Evolutionary conservation across 2,888 invertebrate species (phyloP).

Genomic region (Microctonus aethiopoides): DNA sequence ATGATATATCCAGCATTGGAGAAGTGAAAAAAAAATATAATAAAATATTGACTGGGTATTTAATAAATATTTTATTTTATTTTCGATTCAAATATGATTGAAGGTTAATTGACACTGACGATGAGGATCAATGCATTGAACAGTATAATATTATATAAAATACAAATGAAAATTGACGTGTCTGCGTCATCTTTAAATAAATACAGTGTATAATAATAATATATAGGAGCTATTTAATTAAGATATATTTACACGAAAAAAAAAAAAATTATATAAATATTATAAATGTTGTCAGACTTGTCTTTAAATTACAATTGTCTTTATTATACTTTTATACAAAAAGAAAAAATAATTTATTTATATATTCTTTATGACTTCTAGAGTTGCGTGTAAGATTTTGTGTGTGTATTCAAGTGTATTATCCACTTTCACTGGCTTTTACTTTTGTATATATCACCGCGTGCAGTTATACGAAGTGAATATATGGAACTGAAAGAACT

Average conservation of each 20-base stretch:
- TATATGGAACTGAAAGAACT: not conserved
- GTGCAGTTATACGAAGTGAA: not conserved
- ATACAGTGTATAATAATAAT: too few relatives aligned
- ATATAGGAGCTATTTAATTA: too few relatives aligned
- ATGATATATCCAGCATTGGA: too few relatives aligned
- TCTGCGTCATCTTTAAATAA: constrained; percentile 36
- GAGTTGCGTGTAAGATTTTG: constrained; percentile 11
- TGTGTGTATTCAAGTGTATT: not conserved
- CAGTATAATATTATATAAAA: too few relatives aligned
- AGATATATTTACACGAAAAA: too few relatives aligned
- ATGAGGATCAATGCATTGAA: constrained; percentile 1
- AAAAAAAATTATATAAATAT: too few relatives aligned
- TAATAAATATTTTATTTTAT: too few relatives aligned
- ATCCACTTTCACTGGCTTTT: constrained; percentile 28
- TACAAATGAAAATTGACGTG: constrained; percentile 43
- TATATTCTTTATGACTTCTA: not conserved
- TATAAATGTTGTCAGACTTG: too few relatives aligned
- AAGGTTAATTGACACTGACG: too few relatives aligned
- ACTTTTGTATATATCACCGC: not conserved
- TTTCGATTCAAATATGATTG: too few relatives aligned
- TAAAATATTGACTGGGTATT: too few relatives aligned
- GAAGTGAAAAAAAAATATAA: too few relatives aligned
- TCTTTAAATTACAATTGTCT: not conserved
- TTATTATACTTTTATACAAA: not conserved
- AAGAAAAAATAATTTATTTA: constrained; percentile 33